Evolutionary conservation across 2,888 invertebrate genomes (phyloP).

Genomic region (Melikaiella ostensackeni): DNA sequence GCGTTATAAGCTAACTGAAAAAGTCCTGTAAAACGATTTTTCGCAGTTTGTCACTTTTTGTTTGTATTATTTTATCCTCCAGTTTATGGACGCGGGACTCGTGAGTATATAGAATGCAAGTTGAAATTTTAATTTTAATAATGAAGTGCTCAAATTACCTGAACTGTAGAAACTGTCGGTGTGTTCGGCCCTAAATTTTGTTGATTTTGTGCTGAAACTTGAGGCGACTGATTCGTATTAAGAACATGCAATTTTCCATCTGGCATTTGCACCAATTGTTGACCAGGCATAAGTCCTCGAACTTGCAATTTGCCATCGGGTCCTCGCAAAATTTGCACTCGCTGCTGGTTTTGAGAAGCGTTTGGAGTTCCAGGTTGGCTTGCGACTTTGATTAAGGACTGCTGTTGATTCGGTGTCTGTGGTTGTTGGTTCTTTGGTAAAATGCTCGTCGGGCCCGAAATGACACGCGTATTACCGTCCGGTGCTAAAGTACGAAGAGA

Average conservation of each 20-base stretch:
- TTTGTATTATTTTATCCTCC: too few relatives aligned
- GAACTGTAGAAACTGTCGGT: conserved; percentile 38
- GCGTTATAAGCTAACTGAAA: too few relatives aligned
- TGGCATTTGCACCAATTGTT: conserved; percentile 94
- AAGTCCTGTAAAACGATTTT: too few relatives aligned
- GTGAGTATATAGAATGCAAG: too few relatives aligned
- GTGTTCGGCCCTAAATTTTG: conserved; percentile 68
- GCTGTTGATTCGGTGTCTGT: conserved; percentile 67
- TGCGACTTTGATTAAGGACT: conserved; percentile 78
- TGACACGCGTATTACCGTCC: conserved; percentile 83
- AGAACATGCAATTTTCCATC: conserved; percentile 95
- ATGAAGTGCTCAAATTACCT: conserved; percentile 45
- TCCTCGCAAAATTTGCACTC: conserved; percentile 93
- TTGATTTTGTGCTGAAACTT: conserved; percentile 46
- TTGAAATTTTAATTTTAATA: too few relatives aligned
- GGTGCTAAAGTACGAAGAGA: conserved; percentile 70
- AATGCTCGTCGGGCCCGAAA: conserved; percentile 80
- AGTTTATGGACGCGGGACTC: too few relatives aligned
- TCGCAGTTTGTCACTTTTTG: too few relatives aligned
- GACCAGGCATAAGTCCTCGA: conserved; percentile 93
- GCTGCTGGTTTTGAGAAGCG: conserved; percentile 80
- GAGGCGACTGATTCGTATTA: conserved; percentile 80
- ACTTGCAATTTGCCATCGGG: conserved; percentile 96
- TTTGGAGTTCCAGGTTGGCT: conserved; percentile 67
- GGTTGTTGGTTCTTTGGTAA: conserved; percentile 79